These are phyloP conservation scores for Acrobasis suavella DNA, from an alignment of 2,888 invertebrate genomes.

Conservation along the genomic window DNA sequence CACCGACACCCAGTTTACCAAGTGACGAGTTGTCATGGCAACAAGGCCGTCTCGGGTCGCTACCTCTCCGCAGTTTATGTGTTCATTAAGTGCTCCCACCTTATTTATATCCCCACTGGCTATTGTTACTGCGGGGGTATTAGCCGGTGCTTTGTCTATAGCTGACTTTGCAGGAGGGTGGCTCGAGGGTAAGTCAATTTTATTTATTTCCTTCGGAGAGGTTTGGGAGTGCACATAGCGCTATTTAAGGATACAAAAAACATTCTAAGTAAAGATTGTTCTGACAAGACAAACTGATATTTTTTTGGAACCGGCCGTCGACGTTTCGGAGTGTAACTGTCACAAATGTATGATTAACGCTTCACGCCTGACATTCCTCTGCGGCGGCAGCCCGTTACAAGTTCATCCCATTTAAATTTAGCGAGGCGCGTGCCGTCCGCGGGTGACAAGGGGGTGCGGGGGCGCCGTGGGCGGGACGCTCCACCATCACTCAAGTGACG, in stretches of 20 bases:
- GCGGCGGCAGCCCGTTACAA: conserved; percentile 75
- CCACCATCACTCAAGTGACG: conserved; percentile 82
- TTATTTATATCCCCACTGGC: conserved; percentile 73
- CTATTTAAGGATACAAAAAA: conserved; percentile 26
- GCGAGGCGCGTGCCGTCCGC: conserved; percentile 77
- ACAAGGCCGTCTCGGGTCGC: conserved; percentile 55
- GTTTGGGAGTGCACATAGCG: conserved; percentile 13
- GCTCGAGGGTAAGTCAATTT: conserved; percentile 36
- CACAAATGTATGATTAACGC: conserved; percentile 80
- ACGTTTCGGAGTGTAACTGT: conserved; percentile 71
- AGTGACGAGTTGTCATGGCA: conserved; percentile 52
- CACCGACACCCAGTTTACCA: background rate
- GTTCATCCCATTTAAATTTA: conserved; percentile 82
- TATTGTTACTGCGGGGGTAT: conserved; percentile 66
- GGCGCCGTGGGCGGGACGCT: conserved; percentile 67
- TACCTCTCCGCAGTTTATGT: conserved; percentile 70
- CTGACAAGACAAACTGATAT: conserved; percentile 43
- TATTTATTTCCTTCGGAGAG: conserved; percentile 36
- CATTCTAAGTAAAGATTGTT: conserved; percentile 24
- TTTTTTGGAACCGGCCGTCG: conserved; percentile 54
- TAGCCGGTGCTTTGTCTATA: conserved; percentile 69
- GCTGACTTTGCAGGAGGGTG: conserved; percentile 60
- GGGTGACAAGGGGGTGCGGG: conserved; percentile 48
- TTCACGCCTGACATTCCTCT: conserved; percentile 69
- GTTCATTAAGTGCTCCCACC: conserved; percentile 75